Conservation (phyloP, 2,797 vertebrate genomes). For the Tympanoctomys barrerae region DNA sequence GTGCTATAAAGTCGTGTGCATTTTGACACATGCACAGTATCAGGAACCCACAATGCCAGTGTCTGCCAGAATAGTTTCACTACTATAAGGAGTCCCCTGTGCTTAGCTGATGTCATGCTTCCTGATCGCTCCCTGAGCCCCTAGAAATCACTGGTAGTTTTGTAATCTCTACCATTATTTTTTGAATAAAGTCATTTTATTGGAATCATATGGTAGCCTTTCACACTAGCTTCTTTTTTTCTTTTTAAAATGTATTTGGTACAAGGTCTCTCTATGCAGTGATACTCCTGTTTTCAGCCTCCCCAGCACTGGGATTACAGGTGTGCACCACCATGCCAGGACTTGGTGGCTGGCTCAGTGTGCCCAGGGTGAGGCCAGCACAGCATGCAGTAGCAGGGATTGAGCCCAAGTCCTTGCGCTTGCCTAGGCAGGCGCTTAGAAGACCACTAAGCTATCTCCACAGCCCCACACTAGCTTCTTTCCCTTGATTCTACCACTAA, state of each 20-base stretch:
- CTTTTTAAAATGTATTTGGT: no score
- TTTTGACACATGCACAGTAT: conserved; percentile 46
- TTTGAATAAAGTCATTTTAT: conserved; percentile 26
- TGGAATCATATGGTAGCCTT: neutral
- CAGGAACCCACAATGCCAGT: neutral
- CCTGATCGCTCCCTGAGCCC: neutral
- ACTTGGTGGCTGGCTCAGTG: no score
- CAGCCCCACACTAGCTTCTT: neutral
- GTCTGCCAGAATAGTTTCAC: conserved; percentile 12
- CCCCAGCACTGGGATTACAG: no score
- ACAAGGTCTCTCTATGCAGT: no score
- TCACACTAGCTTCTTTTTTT: neutral
- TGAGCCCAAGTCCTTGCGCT: no score
- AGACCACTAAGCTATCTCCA: no score
- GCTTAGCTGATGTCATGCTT: conserved; percentile 1
- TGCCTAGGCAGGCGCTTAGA: no score
- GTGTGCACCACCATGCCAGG: no score
- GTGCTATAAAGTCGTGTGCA: neutral
- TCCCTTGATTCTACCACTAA: neutral
- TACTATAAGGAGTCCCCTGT: conserved; percentile 13
- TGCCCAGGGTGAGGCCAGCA: no score
- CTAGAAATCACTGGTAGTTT: conserved; percentile 36
- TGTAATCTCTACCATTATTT: conserved; percentile 8
- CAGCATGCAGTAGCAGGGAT: no score
- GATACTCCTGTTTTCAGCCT: no score